Percentiles rank a stretch among this genome's conserved stretches.
Evolutionary conservation across 2,797 vertebrate genomes (phyloP).

Genomic region (Heterohyrax brucei): DNA sequence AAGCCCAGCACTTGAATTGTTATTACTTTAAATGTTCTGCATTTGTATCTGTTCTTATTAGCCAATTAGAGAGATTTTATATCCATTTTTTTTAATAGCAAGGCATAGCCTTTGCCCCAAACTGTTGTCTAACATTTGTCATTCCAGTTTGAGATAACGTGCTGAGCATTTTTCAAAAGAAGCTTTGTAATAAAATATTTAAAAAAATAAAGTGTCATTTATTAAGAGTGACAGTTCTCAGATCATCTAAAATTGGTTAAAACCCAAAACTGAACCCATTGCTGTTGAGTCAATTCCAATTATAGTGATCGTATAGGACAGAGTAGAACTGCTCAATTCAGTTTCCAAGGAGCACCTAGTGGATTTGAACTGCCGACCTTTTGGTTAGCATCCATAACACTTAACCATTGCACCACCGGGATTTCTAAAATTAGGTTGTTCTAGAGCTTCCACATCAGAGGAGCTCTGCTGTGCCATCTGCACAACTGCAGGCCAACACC

Average conservation of each 20-base stretch:
- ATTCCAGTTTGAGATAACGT: conserved; percentile 93
- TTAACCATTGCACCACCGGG: no score
- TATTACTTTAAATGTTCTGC: conserved; percentile 95
- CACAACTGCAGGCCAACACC: no score
- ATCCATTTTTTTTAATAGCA: conserved; percentile 93
- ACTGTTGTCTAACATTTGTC: conserved; percentile 90
- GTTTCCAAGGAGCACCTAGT: no score
- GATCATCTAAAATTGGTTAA: neutral
- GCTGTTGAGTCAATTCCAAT: no score
- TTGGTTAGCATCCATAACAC: no score
- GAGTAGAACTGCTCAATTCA: no score
- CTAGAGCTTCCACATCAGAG: no score
- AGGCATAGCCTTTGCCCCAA: conserved; percentile 92
- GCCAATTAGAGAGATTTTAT: conserved; percentile 98
- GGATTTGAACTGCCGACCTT: no score
- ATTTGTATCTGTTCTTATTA: conserved; percentile 99
- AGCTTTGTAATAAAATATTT: conserved; percentile 93
- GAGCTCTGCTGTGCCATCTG: no score
- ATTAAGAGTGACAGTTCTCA: conserved; percentile 62
- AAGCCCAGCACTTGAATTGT: conserved; percentile 99
- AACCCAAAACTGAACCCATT: no score
- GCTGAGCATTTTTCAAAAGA: conserved; percentile 94
- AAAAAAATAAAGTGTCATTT: neutral
- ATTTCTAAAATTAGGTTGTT: no score
- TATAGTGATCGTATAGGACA: no score